Evolutionary conservation across 2,113 vertebrate genomes (phyloP).

Genomic region (Chloropsis cyanopogon): DNA sequence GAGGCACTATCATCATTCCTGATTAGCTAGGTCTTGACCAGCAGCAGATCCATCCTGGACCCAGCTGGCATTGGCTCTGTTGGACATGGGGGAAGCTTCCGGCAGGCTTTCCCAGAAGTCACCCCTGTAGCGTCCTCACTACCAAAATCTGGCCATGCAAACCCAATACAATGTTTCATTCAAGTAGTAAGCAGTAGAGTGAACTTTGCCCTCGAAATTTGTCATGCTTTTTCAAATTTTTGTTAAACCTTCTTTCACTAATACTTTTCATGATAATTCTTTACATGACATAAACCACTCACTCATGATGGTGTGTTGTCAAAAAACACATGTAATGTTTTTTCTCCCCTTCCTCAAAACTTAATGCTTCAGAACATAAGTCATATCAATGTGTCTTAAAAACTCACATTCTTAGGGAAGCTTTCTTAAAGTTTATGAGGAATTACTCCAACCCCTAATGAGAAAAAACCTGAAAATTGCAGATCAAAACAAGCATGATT

Average conservation of each 20-base stretch:
- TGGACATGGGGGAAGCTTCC: accelerated
- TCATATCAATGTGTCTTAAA: neutral
- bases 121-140: neutral
- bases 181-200: neutral
- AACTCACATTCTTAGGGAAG: neutral
- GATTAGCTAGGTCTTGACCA: neutral
- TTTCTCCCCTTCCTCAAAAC: neutral
- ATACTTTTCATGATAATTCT: neutral
- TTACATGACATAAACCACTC: neutral
- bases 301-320: accelerated
- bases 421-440: neutral
- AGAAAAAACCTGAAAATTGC: neutral
- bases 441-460: neutral
- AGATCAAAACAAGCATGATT: neutral
- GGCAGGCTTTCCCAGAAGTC: neutral
- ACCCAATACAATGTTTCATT: neutral
- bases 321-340: neutral
- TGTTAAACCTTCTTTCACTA: neutral
- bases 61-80: neutral
- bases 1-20: neutral
- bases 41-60: neutral
- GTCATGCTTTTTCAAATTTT: neutral
- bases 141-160: neutral
- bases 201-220: neutral
- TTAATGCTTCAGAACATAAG: neutral